A percentile compares a stretch with the other conserved stretches of the same genome.
Conservation (phyloP, 2,797 vertebrate genomes). For the Selene dorsalis region DNA sequence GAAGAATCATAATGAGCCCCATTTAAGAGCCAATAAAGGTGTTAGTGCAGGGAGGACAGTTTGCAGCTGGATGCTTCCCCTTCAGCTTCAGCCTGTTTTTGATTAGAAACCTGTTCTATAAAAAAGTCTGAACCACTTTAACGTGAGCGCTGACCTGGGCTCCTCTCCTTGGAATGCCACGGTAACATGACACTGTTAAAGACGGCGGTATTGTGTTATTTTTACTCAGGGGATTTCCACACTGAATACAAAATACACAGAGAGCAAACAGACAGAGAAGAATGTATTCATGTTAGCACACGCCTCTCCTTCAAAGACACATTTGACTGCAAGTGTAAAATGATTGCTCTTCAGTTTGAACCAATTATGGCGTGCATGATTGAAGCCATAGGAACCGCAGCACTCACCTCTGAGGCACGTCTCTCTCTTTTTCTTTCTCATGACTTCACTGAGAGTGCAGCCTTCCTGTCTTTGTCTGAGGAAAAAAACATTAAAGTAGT, state of each 20-base stretch:
- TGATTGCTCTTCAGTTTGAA: conserved; percentile 74
- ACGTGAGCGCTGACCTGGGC: neutral
- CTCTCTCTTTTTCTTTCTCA: conserved; percentile 45
- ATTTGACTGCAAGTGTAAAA: conserved; percentile 75
- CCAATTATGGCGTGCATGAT: conserved; percentile 78
- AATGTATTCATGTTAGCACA: conserved; percentile 80
- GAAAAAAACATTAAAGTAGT: conserved; percentile 49
- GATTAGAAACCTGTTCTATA: neutral
- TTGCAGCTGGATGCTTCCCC: neutral
- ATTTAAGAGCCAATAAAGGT: neutral
- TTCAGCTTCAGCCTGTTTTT: neutral
- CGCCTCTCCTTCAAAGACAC: conserved; percentile 73
- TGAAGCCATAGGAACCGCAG: conserved; percentile 70
- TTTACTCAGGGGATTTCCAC: conserved; percentile 66
- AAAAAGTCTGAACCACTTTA: neutral
- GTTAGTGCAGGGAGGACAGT: neutral
- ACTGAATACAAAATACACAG: conserved; percentile 19
- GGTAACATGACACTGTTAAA: conserved; percentile 47
- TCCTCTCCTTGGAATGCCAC: neutral
- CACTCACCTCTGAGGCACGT: conserved; percentile 59
- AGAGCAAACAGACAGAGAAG: conserved; percentile 52
- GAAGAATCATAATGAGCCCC: neutral
- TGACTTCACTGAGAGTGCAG: conserved; percentile 53
- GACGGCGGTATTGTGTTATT: conserved; percentile 47
- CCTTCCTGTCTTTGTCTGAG: conserved; percentile 63